Evolutionary conservation across 2,797 vertebrate species (phyloP).

Genomic region (Falco peregrinus): DNA sequence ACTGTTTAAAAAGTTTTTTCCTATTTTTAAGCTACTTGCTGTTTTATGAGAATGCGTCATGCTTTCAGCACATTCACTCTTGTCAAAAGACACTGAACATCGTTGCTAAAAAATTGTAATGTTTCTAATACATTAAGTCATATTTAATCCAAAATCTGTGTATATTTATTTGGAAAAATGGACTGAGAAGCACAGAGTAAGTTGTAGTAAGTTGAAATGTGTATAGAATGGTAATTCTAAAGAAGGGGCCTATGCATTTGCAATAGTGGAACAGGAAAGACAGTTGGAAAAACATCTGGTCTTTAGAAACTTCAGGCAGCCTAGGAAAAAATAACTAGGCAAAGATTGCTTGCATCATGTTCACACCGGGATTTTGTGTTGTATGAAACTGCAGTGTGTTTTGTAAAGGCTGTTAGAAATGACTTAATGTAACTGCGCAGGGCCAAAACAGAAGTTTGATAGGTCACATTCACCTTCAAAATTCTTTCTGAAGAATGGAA

Average conservation of each 20-base stretch:
- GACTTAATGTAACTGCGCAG: not conserved
- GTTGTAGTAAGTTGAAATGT: not conserved
- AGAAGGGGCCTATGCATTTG: not conserved
- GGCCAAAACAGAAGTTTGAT: not conserved
- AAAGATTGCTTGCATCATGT: not conserved
- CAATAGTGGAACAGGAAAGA: not conserved
- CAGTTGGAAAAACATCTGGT: constrained; percentile 6
- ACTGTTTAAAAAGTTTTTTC: not conserved
- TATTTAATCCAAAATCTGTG: not conserved
- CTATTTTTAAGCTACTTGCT: not conserved
- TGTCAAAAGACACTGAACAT: not conserved
- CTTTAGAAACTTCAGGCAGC: not conserved
- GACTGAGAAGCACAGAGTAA: not conserved
- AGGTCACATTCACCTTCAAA: too few species aligned
- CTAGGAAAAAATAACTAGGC: not conserved
- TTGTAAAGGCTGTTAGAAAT: not conserved
- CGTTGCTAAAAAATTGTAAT: not conserved
- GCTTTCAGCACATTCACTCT: not conserved
- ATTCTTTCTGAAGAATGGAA: not conserved
- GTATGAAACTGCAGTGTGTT: not conserved
- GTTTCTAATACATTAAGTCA: not conserved
- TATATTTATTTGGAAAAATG: not conserved
- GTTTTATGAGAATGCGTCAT: not conserved
- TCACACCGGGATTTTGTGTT: not conserved
- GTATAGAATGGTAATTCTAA: not conserved